Evolutionary conservation across 2,888 invertebrate genomes (phyloP), one percentile per base, ranked within the genome.

Genomic region (Lepidocyrtinus sp.): DNA sequence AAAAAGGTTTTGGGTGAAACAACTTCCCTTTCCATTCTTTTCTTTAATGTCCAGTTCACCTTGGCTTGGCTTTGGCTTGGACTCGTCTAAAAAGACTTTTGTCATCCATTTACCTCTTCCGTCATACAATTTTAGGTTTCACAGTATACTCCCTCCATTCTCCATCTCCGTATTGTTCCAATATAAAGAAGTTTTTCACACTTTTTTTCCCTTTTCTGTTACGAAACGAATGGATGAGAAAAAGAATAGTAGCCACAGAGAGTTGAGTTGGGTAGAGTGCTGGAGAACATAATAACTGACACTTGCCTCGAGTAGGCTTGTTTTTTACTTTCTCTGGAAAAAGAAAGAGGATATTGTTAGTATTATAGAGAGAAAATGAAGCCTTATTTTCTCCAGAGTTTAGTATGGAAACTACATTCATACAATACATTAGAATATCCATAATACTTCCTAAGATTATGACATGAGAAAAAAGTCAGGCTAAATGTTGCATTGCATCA

Each of bases 401-500:
- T n/a, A n/a, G n/a, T n/a, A n/a, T n/a, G n/a, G n/a, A n/a, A n/a
- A n/a, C n/a, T n/a, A n/a, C n/a, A n/a, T n/a, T n/a, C n/a, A n/a
- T n/a, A n/a, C n/a, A n/a, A n/a, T n/a, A n/a, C n/a, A n/a, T n/a
- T n/a, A n/a, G n/a, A n/a, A n/a, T n/a, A n/a, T n/a, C n/a, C n/a
- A n/a, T n/a, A n/a, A n/a, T n/a, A n/a, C n/a, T n/a, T n/a, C n/a
- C n/a, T n/a, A n/a, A n/a, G n/a, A 59, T 59, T 59, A 59, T 21
- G 21, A 59, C 59, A 59, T 59, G 22, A 12, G 36, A 9, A 12
- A 36, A 36, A 12, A n/a, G n/a, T n/a, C 22, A 59, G 22, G 59
- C 22, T 59, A 59, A 59, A 59, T 59, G 59, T 59, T 21, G 21
- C 59, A 59, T 59, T 59, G 59, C 59, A 59, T 59, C 59, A 59